Evolutionary conservation across 2,888 invertebrate genomes (phyloP).

Genomic region (Cosmopolites sordidus): DNA sequence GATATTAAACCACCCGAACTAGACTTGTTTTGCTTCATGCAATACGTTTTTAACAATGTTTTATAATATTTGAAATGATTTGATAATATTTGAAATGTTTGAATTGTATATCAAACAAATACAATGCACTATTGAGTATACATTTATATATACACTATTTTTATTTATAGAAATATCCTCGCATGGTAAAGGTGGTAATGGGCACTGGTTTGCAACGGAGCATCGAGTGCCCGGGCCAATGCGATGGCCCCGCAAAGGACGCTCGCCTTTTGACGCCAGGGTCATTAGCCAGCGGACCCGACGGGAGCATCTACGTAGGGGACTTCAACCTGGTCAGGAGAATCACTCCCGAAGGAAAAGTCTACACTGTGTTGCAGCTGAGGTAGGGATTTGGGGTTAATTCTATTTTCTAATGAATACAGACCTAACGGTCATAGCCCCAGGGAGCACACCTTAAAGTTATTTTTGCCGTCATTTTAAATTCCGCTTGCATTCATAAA

Average conservation of each 20-base stretch:
- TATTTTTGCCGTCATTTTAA: no score
- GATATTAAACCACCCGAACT: no score
- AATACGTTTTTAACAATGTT: no score
- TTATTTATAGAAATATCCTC: conserved; percentile 63
- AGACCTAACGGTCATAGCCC: no score
- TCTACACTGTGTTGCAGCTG: conserved; percentile 82
- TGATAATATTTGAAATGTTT: no score
- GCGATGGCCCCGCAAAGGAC: conserved; percentile 80
- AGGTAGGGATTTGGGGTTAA: conserved; percentile 54
- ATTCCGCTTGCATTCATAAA: no score
- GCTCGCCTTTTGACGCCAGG: conserved; percentile 88
- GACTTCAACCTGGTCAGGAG: conserved; percentile 93
- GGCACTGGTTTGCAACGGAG: conserved; percentile 79
- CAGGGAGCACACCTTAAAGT: no score
- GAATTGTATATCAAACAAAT: no score
- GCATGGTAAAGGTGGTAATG: conserved; percentile 88
- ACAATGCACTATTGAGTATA: no score
- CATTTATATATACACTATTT: no score
- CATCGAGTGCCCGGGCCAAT: conserved; percentile 80
- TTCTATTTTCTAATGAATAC: not conserved
- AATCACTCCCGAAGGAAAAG: conserved; percentile 84
- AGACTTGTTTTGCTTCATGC: no score
- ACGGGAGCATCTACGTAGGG: conserved; percentile 95
- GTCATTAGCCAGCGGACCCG: conserved; percentile 89
- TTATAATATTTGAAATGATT: no score